These are phyloP conservation scores for Strix aluco DNA, from an alignment of 2,113 vertebrate genomes.

Conservation along the genomic window DNA sequence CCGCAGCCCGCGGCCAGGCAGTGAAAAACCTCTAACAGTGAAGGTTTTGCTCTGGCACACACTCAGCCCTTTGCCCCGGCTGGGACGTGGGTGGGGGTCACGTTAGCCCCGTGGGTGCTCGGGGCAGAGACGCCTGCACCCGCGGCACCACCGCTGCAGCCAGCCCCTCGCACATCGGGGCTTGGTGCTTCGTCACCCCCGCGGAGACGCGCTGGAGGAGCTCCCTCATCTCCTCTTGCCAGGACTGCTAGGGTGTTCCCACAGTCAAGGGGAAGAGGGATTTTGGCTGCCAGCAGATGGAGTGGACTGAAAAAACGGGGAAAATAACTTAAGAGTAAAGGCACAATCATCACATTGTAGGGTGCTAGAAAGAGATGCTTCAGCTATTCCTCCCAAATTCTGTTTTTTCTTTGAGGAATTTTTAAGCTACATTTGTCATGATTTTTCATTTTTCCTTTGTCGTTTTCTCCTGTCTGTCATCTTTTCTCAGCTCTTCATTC, in stretches of 20 bases:
- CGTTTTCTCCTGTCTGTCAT: background rate
- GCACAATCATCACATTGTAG: rapidly evolving
- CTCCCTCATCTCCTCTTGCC: rapidly evolving
- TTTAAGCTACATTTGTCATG: background rate
- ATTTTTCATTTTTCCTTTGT: background rate
- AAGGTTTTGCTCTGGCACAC: background rate
- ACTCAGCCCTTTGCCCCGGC: rapidly evolving
- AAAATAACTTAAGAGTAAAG: background rate
- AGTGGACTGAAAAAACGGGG: background rate
- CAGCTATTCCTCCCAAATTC: background rate
- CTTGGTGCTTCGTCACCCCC: rapidly evolving
- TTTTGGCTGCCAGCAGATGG: background rate
- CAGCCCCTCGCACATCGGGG: background rate
- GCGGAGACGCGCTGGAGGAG: rapidly evolving
- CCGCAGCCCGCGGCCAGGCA: background rate
- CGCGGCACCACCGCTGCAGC: background rate
- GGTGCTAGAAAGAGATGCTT: background rate
- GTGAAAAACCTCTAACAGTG: background rate
- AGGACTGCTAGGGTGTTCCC: background rate
- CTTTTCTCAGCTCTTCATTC: background rate
- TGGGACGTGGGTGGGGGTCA: background rate
- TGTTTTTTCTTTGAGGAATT: background rate
- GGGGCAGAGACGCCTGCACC: background rate
- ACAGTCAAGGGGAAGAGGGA: background rate
- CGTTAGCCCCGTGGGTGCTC: rapidly evolving